Conservation (phyloP, 2,113 vertebrate species). For the Cathartes aura region DNA sequence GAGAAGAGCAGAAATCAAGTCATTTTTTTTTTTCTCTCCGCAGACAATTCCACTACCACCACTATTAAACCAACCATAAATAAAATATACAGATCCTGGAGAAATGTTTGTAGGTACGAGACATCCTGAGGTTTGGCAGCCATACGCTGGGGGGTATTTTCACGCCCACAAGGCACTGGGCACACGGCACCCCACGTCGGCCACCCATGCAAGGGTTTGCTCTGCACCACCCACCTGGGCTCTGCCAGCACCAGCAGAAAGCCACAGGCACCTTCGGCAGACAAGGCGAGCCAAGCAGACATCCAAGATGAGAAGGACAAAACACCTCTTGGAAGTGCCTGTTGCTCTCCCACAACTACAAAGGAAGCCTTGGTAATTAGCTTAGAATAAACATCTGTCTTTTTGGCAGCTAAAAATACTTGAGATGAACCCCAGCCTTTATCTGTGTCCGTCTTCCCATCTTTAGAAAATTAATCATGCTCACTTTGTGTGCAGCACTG, state of each 20-base stretch:
- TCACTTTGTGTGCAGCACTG: not conserved
- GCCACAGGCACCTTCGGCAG: not conserved
- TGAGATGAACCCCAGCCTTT: not conserved
- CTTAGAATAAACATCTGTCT: not conserved
- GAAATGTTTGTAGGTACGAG: not conserved
- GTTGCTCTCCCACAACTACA: not conserved
- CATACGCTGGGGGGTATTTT: not conserved
- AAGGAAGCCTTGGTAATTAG: not conserved
- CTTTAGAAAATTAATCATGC: not conserved
- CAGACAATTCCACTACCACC: not conserved
- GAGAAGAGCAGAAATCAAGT: not conserved
- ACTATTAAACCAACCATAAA: not conserved
- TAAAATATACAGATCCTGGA: not conserved
- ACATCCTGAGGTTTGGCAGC: not conserved
- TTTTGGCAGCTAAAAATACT: not conserved
- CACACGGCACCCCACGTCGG: accelerated
- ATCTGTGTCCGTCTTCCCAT: not conserved
- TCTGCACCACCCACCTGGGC: accelerated
- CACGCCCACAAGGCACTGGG: not conserved
- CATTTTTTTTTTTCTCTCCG: not conserved
- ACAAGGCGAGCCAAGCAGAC: not conserved
- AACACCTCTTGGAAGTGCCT: not conserved
- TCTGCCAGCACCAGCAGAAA: not conserved
- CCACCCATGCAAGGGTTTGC: not conserved
- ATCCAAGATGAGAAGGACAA: not conserved